Evolutionary conservation across 2,797 vertebrate genomes (phyloP).

Genomic region (Siniperca undulata): DNA sequence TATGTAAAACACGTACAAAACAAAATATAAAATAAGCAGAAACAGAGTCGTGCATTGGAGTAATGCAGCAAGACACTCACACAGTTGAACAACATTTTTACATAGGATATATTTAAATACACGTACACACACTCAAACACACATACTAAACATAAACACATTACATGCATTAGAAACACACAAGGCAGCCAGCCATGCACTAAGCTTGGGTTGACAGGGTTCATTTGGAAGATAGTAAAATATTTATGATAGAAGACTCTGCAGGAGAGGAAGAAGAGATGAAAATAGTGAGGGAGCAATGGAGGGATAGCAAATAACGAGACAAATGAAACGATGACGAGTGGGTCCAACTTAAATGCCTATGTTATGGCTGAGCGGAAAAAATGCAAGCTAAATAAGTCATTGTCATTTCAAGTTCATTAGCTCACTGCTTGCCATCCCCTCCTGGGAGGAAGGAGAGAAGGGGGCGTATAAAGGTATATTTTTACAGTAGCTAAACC

Average conservation of each 20-base stretch:
- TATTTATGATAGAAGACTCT: constrained; percentile 81
- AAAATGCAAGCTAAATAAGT: constrained; percentile 70
- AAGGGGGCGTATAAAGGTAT: constrained; percentile 15
- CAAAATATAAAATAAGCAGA: constrained; percentile 21
- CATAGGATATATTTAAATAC: constrained; percentile 36
- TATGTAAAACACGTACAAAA: constrained; percentile 28
- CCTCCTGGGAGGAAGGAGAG: constrained; percentile 38
- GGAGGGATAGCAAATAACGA: constrained; percentile 60
- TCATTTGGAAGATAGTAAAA: constrained; percentile 82
- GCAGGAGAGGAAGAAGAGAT: constrained; percentile 64
- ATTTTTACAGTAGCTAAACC: constrained; percentile 29
- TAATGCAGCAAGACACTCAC: constrained; percentile 32
- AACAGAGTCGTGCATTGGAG: not conserved
- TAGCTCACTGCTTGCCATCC: constrained; percentile 49
- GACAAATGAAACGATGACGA: constrained; percentile 56
- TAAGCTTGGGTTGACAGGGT: constrained; percentile 76
- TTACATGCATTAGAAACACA: constrained; percentile 61
- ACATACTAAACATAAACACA: constrained; percentile 39
- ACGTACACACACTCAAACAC: constrained; percentile 1
- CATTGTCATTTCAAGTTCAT: constrained; percentile 77
- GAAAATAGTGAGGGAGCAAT: constrained; percentile 60
- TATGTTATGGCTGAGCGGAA: constrained; percentile 57
- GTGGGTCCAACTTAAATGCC: constrained; percentile 50
- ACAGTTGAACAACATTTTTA: not conserved
- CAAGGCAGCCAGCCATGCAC: constrained; percentile 62